Percentiles rank a stretch among this genome's conserved stretches.
Conservation (phyloP, 2,113 vertebrate species). For the Hystrix cristata region DNA sequence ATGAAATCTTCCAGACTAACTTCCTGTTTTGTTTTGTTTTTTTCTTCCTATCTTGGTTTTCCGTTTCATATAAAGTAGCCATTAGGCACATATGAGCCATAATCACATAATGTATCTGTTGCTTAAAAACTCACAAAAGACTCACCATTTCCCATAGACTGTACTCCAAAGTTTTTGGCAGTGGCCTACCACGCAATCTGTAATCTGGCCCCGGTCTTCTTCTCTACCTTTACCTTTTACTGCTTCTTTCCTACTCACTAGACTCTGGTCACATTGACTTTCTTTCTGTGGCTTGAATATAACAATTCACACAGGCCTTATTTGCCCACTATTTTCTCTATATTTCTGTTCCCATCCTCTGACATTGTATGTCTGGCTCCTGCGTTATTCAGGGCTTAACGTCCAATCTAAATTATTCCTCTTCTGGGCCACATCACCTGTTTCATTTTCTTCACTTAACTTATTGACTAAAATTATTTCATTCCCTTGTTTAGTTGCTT, state of each 20-base stretch:
- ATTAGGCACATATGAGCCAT: not conserved
- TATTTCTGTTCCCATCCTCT: not conserved
- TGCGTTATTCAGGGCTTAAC: not conserved
- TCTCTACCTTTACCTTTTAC: not conserved
- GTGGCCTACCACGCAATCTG: accelerated
- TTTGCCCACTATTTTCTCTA: not conserved
- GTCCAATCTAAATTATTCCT: not conserved
- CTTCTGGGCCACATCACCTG: not conserved
- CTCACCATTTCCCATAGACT: not conserved
- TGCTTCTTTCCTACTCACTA: not conserved
- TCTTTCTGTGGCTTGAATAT: not conserved
- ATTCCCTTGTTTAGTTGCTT: not conserved
- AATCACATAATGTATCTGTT: not conserved
- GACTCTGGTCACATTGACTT: not conserved
- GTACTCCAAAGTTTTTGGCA: not conserved
- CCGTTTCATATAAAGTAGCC: not conserved
- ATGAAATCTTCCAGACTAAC: not conserved
- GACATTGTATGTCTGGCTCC: not conserved
- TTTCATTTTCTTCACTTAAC: not conserved
- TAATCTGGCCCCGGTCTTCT: not conserved
- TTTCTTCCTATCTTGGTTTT: not conserved
- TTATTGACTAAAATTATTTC: not conserved
- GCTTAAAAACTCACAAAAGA: not conserved
- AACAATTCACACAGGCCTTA: not conserved
- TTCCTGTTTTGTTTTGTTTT: not conserved